phyloP scores from a whole-genome alignment of 2,888 invertebrate species.

The Neoascia interrupta region DNA sequence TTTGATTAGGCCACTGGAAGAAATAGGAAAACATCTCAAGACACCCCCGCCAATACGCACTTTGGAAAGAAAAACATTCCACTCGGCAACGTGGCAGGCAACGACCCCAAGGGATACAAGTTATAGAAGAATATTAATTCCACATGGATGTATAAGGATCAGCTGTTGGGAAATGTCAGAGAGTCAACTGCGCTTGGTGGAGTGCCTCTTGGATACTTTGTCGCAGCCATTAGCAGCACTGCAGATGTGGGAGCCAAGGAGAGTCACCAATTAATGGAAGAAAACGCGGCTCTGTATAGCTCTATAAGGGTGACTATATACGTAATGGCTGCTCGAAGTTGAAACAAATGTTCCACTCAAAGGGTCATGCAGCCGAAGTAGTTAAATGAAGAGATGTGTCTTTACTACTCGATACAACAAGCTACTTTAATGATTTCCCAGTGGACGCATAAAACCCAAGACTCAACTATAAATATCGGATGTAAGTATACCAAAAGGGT shows the following conservation, averaged over 20 bases:
- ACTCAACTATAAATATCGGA: neutral
- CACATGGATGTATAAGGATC: conserved; percentile 62
- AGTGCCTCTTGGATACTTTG: neutral
- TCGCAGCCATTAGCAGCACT: conserved; percentile 29
- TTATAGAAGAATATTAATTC: conserved; percentile 55
- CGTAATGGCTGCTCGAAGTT: conserved; percentile 2
- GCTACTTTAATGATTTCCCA: conserved; percentile 60
- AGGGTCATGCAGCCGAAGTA: conserved; percentile 51
- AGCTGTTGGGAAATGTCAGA: conserved; percentile 68
- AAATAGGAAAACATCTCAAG: conserved; percentile 43
- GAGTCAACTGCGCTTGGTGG: conserved; percentile 15
- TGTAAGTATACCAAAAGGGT: neutral
- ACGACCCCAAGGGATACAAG: conserved; percentile 46
- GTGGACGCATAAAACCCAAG: conserved; percentile 42
- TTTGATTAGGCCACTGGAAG: conserved; percentile 55
- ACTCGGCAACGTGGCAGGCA: conserved; percentile 8
- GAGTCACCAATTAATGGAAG: conserved; percentile 59
- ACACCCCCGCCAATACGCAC: conserved; percentile 26
- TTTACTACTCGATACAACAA: neutral
- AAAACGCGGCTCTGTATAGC: no score
- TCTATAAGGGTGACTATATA: neutral
- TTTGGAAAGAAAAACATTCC: conserved; percentile 30
- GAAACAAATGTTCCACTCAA: conserved; percentile 40
- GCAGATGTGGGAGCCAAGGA: conserved; percentile 24
- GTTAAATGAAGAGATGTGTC: conserved; percentile 29